Conservation (phyloP, 2,797 vertebrate genomes). For the Ceryle rudis region DNA sequence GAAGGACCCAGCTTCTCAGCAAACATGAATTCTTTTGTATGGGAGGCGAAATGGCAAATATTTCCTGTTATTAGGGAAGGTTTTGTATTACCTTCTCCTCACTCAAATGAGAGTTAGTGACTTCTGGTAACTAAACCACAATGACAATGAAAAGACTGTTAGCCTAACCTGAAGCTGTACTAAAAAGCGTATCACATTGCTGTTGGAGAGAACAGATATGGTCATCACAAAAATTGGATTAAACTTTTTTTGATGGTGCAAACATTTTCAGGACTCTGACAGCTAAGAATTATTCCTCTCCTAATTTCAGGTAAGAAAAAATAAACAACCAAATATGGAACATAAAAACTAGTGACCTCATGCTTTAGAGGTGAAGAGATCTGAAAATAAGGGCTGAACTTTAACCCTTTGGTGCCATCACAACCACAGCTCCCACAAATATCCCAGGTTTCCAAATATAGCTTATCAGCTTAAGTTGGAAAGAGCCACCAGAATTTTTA, state of each 20-base stretch:
- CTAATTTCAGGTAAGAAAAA: slow-evolving; percentile 21
- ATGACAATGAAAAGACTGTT: slow-evolving; percentile 40
- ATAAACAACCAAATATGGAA: neutral
- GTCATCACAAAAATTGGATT: neutral
- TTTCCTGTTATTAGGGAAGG: slow-evolving; percentile 66
- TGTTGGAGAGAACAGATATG: slow-evolving; percentile 22
- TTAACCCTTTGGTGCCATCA: neutral
- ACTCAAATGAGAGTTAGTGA: neutral
- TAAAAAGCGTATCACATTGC: slow-evolving; percentile 48
- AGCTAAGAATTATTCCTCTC: neutral
- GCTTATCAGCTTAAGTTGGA: neutral
- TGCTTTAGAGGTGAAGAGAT: slow-evolving; percentile 2
- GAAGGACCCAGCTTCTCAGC: slow-evolving; percentile 37
- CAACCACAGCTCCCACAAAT: neutral
- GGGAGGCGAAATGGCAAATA: slow-evolving; percentile 56
- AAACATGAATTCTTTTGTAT: slow-evolving; percentile 55
- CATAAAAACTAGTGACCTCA: slow-evolving; percentile 1
- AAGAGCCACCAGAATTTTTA: neutral
- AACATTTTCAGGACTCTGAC: neutral
- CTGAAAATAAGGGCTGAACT: neutral
- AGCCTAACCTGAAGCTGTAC: neutral
- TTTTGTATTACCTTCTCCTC: slow-evolving; percentile 55
- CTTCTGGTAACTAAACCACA: slow-evolving; percentile 42
- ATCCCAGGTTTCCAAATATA: neutral
- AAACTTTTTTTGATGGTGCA: neutral